These are phyloP conservation scores for Aelia acuminata DNA, from an alignment of 2,888 invertebrate species.

Conservation along the genomic window DNA sequence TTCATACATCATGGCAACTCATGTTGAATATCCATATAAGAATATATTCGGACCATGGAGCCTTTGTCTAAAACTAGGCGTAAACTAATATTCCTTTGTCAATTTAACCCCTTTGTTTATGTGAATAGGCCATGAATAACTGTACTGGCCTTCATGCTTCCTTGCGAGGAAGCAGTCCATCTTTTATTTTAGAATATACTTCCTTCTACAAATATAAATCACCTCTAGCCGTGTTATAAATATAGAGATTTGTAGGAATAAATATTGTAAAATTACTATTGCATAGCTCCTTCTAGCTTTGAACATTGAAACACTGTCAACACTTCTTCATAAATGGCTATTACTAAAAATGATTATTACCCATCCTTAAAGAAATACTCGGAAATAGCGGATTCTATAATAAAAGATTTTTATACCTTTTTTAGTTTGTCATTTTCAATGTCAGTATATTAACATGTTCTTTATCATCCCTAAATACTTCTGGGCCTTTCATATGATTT, in stretches of 20 bases:
- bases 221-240: not conserved
- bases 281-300: too few relatives aligned
- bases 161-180: not conserved
- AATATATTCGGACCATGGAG: slow-evolving; percentile 9
- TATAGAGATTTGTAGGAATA: not conserved
- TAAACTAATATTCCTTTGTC: slow-evolving; percentile 30
- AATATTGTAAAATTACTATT: not conserved
- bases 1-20: too few relatives aligned
- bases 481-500: too few relatives aligned
- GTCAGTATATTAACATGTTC: too few relatives aligned
- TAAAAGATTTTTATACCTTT: too few relatives aligned
- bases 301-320: too few relatives aligned
- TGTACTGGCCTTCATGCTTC: not conserved
- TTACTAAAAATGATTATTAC: too few relatives aligned
- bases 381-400: too few relatives aligned
- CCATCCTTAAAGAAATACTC: too few relatives aligned
- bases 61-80: not conserved
- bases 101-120: slow-evolving; percentile 24
- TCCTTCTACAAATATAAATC: not conserved
- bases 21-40: not conserved
- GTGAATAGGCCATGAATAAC: slow-evolving; percentile 13
- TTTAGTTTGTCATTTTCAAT: too few relatives aligned
- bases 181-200: slow-evolving; percentile 21
- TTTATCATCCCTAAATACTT: too few relatives aligned
- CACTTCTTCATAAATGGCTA: too few relatives aligned